Evolutionary conservation across 1,140 invertebrate species (phyloP).

Genomic region (Diachasma alloeum): DNA sequence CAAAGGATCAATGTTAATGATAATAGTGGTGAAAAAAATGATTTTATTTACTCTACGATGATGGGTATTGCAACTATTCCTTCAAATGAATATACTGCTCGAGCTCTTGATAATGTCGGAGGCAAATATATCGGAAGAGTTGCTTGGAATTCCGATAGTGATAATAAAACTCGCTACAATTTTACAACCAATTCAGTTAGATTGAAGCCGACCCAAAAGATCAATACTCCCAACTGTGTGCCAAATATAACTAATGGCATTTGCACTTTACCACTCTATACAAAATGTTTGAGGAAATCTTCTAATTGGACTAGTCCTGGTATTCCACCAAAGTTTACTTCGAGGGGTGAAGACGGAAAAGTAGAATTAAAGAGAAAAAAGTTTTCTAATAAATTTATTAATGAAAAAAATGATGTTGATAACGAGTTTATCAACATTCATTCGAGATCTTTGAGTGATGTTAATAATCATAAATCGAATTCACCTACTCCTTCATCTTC

Average conservation of each 20-base stretch:
- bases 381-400: slow-evolving; percentile 38
- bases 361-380: slow-evolving; percentile 19
- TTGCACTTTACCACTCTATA: slow-evolving; percentile 50
- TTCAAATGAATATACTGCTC: neutral
- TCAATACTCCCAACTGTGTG: slow-evolving; percentile 4
- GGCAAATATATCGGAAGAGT: neutral
- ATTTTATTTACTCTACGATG: slow-evolving; percentile 7
- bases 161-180: slow-evolving; percentile 15
- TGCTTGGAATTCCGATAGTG: neutral
- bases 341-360: slow-evolving; percentile 7
- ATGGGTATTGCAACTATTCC: neutral
- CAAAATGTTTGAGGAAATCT: slow-evolving; percentile 44
- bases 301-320: slow-evolving; percentile 35
- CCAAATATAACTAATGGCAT: neutral
- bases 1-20: neutral
- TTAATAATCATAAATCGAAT: slow-evolving; percentile 33
- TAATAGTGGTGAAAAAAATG: neutral
- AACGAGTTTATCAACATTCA: slow-evolving; percentile 38
- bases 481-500: slow-evolving; percentile 47
- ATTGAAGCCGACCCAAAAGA: neutral
- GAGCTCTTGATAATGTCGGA: neutral
- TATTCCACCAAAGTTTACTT: slow-evolving; percentile 45
- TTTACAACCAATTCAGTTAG: slow-evolving; percentile 17
- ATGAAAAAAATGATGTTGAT: slow-evolving; percentile 43
- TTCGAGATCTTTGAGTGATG: slow-evolving; percentile 39